Evolutionary conservation across 2,888 invertebrate species (phyloP).

Genomic region (Conomelus anceps): DNA sequence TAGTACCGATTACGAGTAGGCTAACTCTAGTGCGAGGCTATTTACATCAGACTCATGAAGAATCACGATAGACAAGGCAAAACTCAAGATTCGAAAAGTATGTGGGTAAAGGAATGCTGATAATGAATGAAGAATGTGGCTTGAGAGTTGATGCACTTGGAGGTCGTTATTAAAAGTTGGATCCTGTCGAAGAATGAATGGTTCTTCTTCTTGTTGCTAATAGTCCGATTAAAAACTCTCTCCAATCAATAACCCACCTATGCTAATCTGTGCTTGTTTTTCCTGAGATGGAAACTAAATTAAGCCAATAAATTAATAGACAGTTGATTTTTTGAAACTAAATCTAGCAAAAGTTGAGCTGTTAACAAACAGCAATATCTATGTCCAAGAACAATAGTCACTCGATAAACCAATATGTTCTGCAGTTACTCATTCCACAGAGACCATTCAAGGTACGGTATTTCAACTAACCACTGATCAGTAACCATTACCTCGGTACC

Average conservation of each 20-base stretch:
- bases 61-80: neutral
- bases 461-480: no score
- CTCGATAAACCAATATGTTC: no score
- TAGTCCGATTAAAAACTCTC: neutral
- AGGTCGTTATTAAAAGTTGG: neutral
- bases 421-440: no score
- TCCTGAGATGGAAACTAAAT: neutral
- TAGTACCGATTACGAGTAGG: neutral
- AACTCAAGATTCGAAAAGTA: neutral
- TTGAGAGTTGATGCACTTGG: neutral
- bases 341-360: neutral
- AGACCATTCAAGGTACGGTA: no score
- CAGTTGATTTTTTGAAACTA: neutral
- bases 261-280: neutral
- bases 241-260: neutral
- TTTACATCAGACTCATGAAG: neutral
- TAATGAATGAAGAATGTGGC: neutral
- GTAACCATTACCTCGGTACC: no score
- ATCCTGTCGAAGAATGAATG: neutral
- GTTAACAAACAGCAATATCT: no score
- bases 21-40: neutral
- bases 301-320: neutral
- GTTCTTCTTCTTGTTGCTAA: neutral
- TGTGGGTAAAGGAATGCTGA: neutral
- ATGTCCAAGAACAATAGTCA: no score